Evolutionary conservation across 2,113 vertebrate species (phyloP), one percentile per base, ranked within the genome.

Genomic region (Sorex fumeus): DNA sequence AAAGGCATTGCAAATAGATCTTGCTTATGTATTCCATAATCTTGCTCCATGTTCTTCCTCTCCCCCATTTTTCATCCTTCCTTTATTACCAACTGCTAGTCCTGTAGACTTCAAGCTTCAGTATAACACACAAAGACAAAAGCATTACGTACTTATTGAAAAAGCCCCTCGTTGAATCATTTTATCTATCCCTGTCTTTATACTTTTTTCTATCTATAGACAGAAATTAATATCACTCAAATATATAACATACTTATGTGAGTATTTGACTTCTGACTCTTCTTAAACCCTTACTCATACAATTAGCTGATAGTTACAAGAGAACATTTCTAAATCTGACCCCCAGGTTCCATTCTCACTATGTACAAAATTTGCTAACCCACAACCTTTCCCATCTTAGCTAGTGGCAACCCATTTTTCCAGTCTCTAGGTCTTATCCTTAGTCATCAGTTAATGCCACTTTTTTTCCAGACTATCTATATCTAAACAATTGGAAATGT

Each of bases 191-290:
- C 77, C 47, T 84, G 45, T 60, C 13, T 62, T 11, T 84, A 23
- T 78, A 70, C 18, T 67, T 6, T 45, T 11, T 21, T 15, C 47
- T 23, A 30, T 10, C 2, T 64, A 71, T 70, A 62, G 70, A n/a
- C n/a, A 77, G 79, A 84, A 91, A 84, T 84, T 11, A 91, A n/a
- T 69, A 53, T 69, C 27, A 32, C 27, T 57, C 8, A 4, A 66
- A 66, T 66, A 69, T 67, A 67, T 69, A 16, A 15, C 28, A 67
- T 67, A 30, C 13, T n/a, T 45, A 77, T n/a, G 50, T 50, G 28
- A 45, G 62, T 62, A 36, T 19, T 53, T 13, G 8, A 1, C 32
- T 77, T 90, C 40, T 83, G n/a, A n/a, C 77, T 87, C 50, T 77
- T 50, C 16, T 86, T 77, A 53, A 86, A 45, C 53, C 30, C 45